Conservation (phyloP, 2,113 vertebrate genomes). For the Esox niger region DNA sequence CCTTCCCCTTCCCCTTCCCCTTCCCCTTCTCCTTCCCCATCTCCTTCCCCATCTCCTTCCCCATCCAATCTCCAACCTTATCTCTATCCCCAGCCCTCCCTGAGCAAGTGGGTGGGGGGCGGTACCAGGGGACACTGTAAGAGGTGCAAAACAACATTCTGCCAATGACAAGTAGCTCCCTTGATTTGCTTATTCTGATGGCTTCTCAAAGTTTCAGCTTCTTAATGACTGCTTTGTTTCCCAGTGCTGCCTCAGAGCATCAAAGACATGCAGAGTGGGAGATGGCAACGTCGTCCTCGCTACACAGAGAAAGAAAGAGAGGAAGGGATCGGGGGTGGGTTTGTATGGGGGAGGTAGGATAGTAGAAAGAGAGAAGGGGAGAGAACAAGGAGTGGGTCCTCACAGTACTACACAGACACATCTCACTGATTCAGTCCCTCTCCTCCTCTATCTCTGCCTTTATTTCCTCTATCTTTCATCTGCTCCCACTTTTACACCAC, state of each 20-base stretch:
- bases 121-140: no score
- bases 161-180: neutral
- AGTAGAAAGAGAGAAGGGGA: neutral
- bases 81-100: no score
- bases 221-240: neutral
- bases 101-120: neutral
- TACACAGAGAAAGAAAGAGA: neutral
- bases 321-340: neutral
- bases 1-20: neutral
- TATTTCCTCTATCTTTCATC: neutral
- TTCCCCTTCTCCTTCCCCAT: no score
- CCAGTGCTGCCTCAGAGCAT: neutral
- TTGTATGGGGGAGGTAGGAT: neutral
- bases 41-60: no score
- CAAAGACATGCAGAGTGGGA: neutral
- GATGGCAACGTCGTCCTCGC: slow-evolving; percentile 1
- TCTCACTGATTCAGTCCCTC: neutral
- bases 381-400: no score
- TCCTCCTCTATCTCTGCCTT: neutral
- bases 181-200: neutral
- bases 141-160: neutral
- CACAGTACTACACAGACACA: no score
- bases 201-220: slow-evolving; percentile 3
- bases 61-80: no score
- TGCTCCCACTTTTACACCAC: no score